Evolutionary conservation across 1,140 invertebrate genomes (phyloP).

Genomic region (Drosophila pallidifrons): DNA sequence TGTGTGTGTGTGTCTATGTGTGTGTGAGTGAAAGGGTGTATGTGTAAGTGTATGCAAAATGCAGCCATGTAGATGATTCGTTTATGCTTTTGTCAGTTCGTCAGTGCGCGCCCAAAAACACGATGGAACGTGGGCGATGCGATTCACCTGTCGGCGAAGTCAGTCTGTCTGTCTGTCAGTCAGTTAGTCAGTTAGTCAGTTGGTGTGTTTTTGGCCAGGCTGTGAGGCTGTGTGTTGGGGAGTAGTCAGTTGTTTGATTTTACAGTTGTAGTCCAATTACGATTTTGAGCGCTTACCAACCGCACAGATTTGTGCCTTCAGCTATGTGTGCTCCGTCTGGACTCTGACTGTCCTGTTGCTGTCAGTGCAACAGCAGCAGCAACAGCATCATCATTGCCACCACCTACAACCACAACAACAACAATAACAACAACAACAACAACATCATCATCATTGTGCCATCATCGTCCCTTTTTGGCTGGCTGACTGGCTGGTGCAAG

Average conservation of each 20-base stretch:
- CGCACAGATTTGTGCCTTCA: constrained; percentile 77
- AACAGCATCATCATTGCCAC: constrained; percentile 35
- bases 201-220: not conserved
- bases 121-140: constrained; percentile 27
- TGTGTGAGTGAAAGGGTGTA: not conserved
- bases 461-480: constrained; percentile 30
- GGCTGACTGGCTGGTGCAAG: constrained; percentile 16
- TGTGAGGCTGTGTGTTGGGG: constrained; percentile 1
- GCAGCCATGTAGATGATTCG: constrained; percentile 84
- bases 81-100: constrained; percentile 84
- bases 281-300: constrained; percentile 81
- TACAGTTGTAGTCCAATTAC: constrained; percentile 83
- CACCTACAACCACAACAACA: not conserved
- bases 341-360: constrained; percentile 36
- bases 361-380: constrained; percentile 37
- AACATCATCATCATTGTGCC: constrained; percentile 35
- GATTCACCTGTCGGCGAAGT: constrained; percentile 43
- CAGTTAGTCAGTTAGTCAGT: not conserved
- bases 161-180: constrained; percentile 1
- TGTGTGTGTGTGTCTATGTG: constrained; percentile 6
- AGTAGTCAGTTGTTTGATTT: constrained; percentile 79
- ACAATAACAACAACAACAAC: not conserved
- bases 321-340: constrained; percentile 40
- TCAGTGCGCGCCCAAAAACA: constrained; percentile 60
- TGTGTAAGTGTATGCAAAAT: constrained; percentile 49